Conservation (phyloP, 2,888 invertebrate species). For the Drosophila acutilabella region DNA sequence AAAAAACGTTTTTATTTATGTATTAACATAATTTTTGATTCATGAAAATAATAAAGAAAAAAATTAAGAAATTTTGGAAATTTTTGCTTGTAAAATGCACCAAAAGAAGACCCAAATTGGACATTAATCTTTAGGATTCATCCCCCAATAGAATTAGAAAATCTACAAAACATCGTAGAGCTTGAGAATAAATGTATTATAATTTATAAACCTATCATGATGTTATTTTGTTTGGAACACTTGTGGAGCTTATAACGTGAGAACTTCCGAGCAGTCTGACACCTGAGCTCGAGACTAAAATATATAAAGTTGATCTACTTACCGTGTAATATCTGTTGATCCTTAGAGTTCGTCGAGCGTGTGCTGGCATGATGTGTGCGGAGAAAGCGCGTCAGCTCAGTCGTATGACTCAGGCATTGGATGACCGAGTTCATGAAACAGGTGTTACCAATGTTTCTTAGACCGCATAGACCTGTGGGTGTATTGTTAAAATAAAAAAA, state of each 20-base stretch:
- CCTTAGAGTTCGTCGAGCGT: constrained; percentile 83
- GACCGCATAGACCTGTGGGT: constrained; percentile 90
- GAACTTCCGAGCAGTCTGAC: too few species aligned
- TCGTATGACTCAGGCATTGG: constrained; percentile 85
- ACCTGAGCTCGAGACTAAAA: neutral
- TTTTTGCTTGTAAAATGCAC: too few species aligned
- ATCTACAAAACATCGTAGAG: too few species aligned
- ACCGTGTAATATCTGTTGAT: constrained; percentile 85
- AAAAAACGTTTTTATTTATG: neutral
- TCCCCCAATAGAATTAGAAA: too few species aligned
- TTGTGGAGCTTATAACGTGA: too few species aligned
- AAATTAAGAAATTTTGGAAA: too few species aligned
- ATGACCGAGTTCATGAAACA: constrained; percentile 86
- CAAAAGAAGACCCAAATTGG: too few species aligned
- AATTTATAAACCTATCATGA: too few species aligned
- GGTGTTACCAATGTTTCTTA: constrained; percentile 95
- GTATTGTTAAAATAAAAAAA: neutral
- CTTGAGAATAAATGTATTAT: too few species aligned
- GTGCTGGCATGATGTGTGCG: constrained; percentile 81
- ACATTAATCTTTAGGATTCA: too few species aligned
- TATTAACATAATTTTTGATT: neutral
- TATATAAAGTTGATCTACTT: constrained; percentile 8
- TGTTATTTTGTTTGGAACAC: too few species aligned
- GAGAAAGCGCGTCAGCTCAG: constrained; percentile 84
- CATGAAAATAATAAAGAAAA: too few species aligned